Evolutionary conservation across 2,113 vertebrate species (phyloP), one percentile per base, ranked within the genome.

Genomic region (Lampris megalopsis): DNA sequence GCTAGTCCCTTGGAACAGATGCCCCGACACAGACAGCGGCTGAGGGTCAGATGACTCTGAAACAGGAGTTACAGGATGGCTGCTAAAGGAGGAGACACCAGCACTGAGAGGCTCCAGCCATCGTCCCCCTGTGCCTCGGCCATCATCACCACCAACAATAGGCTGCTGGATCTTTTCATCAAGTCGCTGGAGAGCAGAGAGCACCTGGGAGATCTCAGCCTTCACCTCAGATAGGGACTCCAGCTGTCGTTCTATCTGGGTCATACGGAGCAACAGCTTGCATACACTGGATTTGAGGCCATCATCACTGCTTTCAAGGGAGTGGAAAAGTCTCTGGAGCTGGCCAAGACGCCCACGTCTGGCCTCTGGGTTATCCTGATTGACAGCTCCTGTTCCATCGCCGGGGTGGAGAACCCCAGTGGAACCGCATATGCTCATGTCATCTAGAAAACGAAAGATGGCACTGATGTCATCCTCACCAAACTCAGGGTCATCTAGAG

Each of bases 401-500:
- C 91, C 95, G 71, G 94, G 94, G 48, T 95, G 96, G 49, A 98
- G 93, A 56, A 97, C 95, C 2, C 97, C 98, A 0, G 96, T 97
- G 0, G 98, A 99, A 3, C 96, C 98, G 0, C 96, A 97, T 94
- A 99, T 91, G 5, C 98, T 99, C 93, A 99, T 97, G 84, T 99
- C 98, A 13, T 99, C 98, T 41, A 99, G 91, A 82, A 99, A 99
- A 0, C 97, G 94, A 85, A 99, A 99, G 61, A 99, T 98, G 70
- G 96, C 97, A 4, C 98, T 99, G 86, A 99, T 99, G 86, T 99
- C 97, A 0, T 95, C 94, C 64, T 98, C 98, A 0, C 95, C 95
- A 37, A 96, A 90, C 54, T 99, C 98, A 0, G 97, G 97, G 85
- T 98, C 97, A 0, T 98, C 97, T 0, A 99, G 95, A 0, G 97